Evolutionary conservation across 2,797 vertebrate genomes (phyloP).

Genomic region (Eulemur mongoz): DNA sequence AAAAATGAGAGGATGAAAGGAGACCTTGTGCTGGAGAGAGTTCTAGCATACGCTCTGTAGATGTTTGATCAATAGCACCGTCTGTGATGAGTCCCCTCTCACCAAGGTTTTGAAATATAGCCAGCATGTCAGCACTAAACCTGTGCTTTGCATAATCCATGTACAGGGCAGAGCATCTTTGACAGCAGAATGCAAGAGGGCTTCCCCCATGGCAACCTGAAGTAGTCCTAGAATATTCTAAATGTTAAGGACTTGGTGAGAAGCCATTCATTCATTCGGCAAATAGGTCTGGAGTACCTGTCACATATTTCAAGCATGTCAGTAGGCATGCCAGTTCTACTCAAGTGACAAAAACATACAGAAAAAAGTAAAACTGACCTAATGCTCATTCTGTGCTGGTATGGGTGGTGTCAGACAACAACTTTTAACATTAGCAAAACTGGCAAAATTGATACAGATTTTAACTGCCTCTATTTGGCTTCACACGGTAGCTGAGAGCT

Average conservation of each 20-base stretch:
- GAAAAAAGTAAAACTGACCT: background rate
- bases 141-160: accelerated
- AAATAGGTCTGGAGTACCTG: accelerated
- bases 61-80: accelerated
- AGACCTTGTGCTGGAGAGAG: background rate
- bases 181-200: background rate
- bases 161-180: background rate
- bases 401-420: background rate
- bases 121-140: background rate
- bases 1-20: background rate
- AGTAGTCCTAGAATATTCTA: background rate
- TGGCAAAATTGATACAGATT: background rate
- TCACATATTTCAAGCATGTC: background rate
- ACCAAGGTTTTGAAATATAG: background rate
- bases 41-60: accelerated
- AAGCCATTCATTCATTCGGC: background rate
- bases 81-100: background rate
- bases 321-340: background rate
- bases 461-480: background rate
- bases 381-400: background rate
- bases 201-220: background rate
- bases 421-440: background rate
- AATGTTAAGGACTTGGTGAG: background rate
- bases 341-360: background rate
- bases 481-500: background rate